Evolutionary conservation across 2,888 invertebrate genomes (phyloP), one percentile per base, ranked within the genome.

Genomic region (Antheraea assamensis): DNA sequence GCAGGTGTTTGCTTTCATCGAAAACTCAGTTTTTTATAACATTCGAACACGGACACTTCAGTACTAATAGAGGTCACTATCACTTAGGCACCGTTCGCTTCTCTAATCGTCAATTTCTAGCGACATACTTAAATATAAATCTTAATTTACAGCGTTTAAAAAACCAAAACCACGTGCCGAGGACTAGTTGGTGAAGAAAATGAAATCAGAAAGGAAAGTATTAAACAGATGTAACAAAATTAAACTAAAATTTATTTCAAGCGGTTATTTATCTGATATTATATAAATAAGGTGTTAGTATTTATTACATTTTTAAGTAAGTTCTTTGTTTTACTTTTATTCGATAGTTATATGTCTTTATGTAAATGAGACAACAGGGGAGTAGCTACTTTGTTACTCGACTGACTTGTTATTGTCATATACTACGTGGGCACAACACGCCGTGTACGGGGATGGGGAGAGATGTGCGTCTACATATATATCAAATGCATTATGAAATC

Each of bases 121-220:
- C 5, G 5, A 15, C 4, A 30, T 55, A 52, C 47, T 21, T 70
- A 66, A 68, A 35, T 19, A 68, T 19, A 35, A 55, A 24, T 68
- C 1, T 66, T 49, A 1, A 71, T 75, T 75, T 35, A 72, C 74
- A 76, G 72, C 71, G 64, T 73, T 73, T 71, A 74, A 70, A 72
- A 73, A 74, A 76, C 74, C 68, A n/a, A 66, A 68, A 55, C 55
- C 24, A n/a, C 42, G 55, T 27, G 19, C 55, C 49, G 61, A 64
- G 5, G n/a, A 30, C 17, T 64, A 42, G n/a, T 31, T 52, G 64
- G 15, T 2, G 58, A 55, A n/a, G 68, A 49, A 68, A 66, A 35
- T 68, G 71, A 68, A 74, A 52, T 47, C 27, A 68, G 71, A 68
- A 72, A 72, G 66, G 66, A 66, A 35, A 27, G n/a, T 42, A 15